Percentiles rank a stretch among this genome's conserved stretches.
Evolutionary conservation across 2,888 invertebrate species (phyloP).

Genomic region (Cantharis rustica): DNA sequence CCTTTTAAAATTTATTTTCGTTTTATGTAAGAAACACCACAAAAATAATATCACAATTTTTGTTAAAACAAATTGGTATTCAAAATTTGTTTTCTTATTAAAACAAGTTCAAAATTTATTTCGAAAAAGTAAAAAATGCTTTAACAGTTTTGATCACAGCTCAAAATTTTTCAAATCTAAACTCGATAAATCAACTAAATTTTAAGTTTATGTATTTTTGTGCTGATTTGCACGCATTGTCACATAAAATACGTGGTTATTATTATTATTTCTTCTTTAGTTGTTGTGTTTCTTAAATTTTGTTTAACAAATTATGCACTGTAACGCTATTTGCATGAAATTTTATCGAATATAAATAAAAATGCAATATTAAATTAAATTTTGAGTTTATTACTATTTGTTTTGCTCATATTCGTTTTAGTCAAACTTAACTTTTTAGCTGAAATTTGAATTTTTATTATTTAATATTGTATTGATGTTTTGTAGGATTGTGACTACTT

Average conservation of each 20-base stretch:
- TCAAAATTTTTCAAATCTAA: constrained; percentile 23
- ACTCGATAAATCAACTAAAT: constrained; percentile 26
- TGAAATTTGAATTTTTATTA: neutral
- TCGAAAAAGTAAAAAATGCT: neutral
- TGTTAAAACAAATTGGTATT: neutral
- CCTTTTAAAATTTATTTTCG: neutral
- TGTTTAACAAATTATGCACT: constrained; percentile 39
- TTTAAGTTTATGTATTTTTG: constrained; percentile 43
- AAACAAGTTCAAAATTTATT: neutral
- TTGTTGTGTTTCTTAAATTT: constrained; percentile 40
- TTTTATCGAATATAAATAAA: neutral
- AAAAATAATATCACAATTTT: neutral
- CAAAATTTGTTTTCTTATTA: neutral
- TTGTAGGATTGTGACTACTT: neutral
- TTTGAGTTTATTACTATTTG: neutral
- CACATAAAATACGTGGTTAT: constrained; percentile 30
- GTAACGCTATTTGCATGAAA: constrained; percentile 33
- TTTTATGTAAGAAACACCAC: neutral
- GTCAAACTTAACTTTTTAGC: neutral
- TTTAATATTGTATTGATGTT: neutral
- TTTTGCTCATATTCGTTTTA: neutral
- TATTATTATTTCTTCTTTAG: constrained; percentile 35
- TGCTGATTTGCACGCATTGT: constrained; percentile 42
- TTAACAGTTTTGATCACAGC: constrained; percentile 45
- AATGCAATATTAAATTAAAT: neutral